These are phyloP conservation scores for Tachysurus vachellii DNA, from an alignment of 2,113 vertebrate genomes.

Conservation along the genomic window DNA sequence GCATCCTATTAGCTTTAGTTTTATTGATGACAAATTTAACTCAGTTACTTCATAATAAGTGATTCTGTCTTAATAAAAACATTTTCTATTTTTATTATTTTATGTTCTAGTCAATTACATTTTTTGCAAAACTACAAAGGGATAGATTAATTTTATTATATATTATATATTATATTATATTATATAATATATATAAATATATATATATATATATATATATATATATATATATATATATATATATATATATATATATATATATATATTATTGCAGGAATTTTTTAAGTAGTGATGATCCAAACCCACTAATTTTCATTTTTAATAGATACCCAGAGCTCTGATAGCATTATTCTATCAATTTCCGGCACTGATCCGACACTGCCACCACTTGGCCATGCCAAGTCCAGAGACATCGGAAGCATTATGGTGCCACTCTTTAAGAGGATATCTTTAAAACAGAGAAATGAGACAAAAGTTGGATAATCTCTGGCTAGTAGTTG, in stretches of 20 bases:
- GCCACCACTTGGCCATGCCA: neutral
- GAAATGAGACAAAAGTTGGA: neutral
- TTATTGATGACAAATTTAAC: neutral
- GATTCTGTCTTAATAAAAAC: neutral
- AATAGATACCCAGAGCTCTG: neutral
- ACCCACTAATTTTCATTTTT: neutral
- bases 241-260: too few relatives aligned
- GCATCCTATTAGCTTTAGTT: neutral
- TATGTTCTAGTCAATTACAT: neutral
- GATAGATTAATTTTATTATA: too few relatives aligned
- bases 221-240: too few relatives aligned
- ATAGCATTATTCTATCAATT: neutral
- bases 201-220: too few relatives aligned
- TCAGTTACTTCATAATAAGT: neutral
- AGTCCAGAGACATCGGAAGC: neutral
- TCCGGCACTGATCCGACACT: neutral
- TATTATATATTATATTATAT: too few relatives aligned
- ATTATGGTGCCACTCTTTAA: neutral
- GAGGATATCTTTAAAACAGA: neutral
- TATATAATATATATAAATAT: too few relatives aligned
- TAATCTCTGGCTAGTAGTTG: neutral
- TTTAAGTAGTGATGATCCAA: neutral
- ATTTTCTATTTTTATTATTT: neutral
- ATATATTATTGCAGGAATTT: too few relatives aligned
- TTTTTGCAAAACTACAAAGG: neutral